These are phyloP conservation scores for Carabus problematicus DNA, from an alignment of 2,888 invertebrate genomes.

Conservation along the genomic window DNA sequence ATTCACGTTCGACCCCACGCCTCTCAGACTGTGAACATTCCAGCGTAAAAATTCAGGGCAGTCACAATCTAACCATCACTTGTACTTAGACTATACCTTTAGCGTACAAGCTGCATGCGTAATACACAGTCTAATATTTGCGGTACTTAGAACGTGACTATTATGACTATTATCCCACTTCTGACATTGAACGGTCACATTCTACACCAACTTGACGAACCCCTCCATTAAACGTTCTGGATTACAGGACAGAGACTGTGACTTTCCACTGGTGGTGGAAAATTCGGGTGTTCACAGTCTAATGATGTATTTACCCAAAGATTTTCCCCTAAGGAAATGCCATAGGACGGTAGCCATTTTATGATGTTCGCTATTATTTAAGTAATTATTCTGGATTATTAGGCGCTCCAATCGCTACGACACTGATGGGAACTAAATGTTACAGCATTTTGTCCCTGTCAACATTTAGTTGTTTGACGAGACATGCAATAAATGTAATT, in stretches of 20 bases:
- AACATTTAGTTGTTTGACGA: constrained; percentile 4
- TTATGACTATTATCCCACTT: constrained; percentile 13
- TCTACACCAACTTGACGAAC: constrained; percentile 15
- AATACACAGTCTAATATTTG: constrained; percentile 8
- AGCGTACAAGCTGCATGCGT: neutral
- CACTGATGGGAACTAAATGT: constrained; percentile 25
- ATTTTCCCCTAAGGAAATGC: constrained; percentile 35
- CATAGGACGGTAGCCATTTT: constrained; percentile 37
- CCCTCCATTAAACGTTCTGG: constrained; percentile 30
- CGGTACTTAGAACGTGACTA: neutral
- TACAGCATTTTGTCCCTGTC: constrained; percentile 32
- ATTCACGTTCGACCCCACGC: constrained; percentile 18
- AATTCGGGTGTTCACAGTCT: constrained; percentile 8
- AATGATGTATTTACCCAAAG: constrained; percentile 26
- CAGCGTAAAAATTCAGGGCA: neutral
- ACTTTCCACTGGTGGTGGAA: neutral
- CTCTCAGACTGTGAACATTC: constrained; percentile 9
- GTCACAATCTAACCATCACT: constrained; percentile 11
- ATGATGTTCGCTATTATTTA: constrained; percentile 38
- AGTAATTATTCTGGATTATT: constrained; percentile 42
- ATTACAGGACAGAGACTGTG: constrained; percentile 26
- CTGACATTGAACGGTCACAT: constrained; percentile 3
- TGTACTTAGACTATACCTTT: constrained; percentile 11
- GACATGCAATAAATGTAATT: constrained; percentile 7
- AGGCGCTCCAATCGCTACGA: constrained; percentile 34